These are phyloP conservation scores for Dasyprocta punctata DNA, from an alignment of 2,113 vertebrate species.

Conservation along the genomic window DNA sequence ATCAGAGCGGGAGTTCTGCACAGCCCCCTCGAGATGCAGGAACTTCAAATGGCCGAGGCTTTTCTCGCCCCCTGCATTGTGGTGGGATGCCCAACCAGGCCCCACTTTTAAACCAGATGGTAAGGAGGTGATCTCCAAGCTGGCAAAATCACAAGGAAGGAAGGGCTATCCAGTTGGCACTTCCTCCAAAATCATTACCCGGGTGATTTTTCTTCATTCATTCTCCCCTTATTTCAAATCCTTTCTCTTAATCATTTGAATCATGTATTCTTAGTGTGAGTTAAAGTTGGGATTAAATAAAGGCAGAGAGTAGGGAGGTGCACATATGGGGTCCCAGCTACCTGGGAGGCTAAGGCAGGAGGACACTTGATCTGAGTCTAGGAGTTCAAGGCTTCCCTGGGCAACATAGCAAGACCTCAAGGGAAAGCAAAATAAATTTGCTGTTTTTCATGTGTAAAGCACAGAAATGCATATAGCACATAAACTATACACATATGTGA, in stretches of 20 bases:
- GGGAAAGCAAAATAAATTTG: not conserved
- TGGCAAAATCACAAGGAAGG: not conserved
- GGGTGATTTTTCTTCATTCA: not conserved
- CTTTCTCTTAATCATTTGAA: not conserved
- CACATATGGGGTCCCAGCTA: not conserved
- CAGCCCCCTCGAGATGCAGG: constrained; percentile 82
- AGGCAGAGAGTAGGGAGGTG: not conserved
- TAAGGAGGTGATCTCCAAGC: constrained; percentile 67
- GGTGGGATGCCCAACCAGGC: constrained; percentile 82
- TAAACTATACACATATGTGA: not conserved
- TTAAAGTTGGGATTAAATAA: not conserved
- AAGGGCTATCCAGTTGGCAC: not conserved
- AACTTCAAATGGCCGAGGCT: constrained; percentile 81
- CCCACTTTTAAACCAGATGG: constrained; percentile 83
- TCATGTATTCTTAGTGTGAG: not conserved
- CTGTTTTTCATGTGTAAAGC: not conserved
- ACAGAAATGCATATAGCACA: not conserved
- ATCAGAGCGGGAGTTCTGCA: constrained; percentile 68
- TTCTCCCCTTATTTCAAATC: not conserved
- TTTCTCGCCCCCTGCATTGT: constrained; percentile 84
- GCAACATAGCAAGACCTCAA: not conserved
- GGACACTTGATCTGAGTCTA: not conserved
- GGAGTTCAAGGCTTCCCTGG: not conserved
- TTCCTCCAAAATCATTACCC: not conserved
- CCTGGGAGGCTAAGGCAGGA: not conserved